These are phyloP conservation scores for Intellagama lesueurii DNA, from an alignment of 2,797 vertebrate genomes.

Conservation along the genomic window DNA sequence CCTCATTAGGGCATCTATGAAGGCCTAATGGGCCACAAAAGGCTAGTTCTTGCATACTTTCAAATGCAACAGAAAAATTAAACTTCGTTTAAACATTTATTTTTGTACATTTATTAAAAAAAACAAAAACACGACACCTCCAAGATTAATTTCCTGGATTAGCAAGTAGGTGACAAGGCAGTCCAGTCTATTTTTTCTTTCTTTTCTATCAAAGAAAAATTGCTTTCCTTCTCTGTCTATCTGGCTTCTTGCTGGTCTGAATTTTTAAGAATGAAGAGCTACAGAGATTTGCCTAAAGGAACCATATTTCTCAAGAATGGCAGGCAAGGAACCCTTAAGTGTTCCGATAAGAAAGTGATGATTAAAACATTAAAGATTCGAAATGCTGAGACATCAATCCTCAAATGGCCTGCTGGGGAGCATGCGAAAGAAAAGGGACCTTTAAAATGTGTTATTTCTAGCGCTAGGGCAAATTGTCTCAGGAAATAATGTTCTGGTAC, in stretches of 20 bases:
- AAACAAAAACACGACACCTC: constrained; percentile 16
- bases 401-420: neutral
- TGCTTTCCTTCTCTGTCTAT: constrained; percentile 35
- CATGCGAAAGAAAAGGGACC: neutral
- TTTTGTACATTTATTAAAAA: neutral
- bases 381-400: constrained; percentile 26
- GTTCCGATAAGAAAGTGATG: constrained; percentile 35
- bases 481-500: neutral
- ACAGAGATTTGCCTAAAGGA: constrained; percentile 38
- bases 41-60: neutral
- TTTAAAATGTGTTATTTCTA: neutral
- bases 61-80: neutral
- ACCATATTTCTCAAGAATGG: constrained; percentile 21
- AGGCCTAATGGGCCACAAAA: neutral
- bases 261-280: constrained; percentile 48
- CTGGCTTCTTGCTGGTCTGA: constrained; percentile 43
- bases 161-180: constrained; percentile 36
- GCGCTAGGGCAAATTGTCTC: neutral
- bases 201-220: constrained; percentile 43
- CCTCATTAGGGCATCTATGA: neutral
- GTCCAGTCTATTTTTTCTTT: constrained; percentile 38
- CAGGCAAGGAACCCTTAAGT: constrained; percentile 35
- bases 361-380: constrained; percentile 29
- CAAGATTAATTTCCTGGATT: constrained; percentile 54
- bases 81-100: neutral